Percentiles rank a stretch among this genome's conserved stretches.
Evolutionary conservation across 2,797 vertebrate genomes (phyloP).

Genomic region (Selene dorsalis): DNA sequence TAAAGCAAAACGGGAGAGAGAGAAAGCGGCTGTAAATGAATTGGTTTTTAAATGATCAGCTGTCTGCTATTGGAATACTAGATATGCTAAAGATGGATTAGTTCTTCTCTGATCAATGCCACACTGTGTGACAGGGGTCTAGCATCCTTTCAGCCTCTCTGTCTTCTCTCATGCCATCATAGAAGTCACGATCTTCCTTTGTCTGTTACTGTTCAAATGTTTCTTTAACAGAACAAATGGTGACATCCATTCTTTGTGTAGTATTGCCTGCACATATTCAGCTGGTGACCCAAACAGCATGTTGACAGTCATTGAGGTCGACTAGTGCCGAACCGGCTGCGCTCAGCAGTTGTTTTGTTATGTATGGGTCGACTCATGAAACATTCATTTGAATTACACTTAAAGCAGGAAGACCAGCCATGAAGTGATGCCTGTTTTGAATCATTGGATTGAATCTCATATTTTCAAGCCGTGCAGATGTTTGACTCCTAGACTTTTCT

Average conservation of each 20-base stretch:
- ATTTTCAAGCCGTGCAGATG: slow-evolving; percentile 10
- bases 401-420: slow-evolving; percentile 9
- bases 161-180: not conserved
- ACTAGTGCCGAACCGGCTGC: not conserved
- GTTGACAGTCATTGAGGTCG: slow-evolving; percentile 30
- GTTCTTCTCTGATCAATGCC: slow-evolving; percentile 18
- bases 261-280: slow-evolving; percentile 32
- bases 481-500: slow-evolving; percentile 11
- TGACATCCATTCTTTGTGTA: slow-evolving; percentile 26
- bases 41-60: slow-evolving; percentile 67
- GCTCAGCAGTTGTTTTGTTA: slow-evolving; percentile 17
- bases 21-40: slow-evolving; percentile 63
- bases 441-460: slow-evolving; percentile 22
- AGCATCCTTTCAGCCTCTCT: not conserved
- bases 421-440: slow-evolving; percentile 14
- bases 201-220: slow-evolving; percentile 11
- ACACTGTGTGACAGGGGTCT: not conserved
- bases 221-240: slow-evolving; percentile 22
- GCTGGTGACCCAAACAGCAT: slow-evolving; percentile 32
- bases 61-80: slow-evolving; percentile 38
- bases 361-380: slow-evolving; percentile 25
- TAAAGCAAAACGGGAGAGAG: slow-evolving; percentile 71
- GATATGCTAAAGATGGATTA: slow-evolving; percentile 33
- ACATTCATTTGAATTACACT: slow-evolving; percentile 39
- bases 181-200: slow-evolving; percentile 17